Conservation (phyloP, 92 coral and sea anemone genomes). For the Actinostola sp. region DNA sequence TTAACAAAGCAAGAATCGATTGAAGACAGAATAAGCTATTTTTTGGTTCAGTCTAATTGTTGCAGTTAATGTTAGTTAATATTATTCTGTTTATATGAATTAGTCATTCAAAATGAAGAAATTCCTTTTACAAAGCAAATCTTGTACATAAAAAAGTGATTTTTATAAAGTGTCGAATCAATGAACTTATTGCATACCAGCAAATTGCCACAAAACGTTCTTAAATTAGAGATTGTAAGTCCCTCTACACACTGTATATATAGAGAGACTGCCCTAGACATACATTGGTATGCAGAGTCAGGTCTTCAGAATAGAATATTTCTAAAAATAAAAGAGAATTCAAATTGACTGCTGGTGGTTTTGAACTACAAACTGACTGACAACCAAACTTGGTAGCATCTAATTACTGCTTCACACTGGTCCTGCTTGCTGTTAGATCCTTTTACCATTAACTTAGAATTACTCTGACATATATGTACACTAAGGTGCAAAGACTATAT, state of each 20-base stretch:
- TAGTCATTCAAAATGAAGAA: neutral
- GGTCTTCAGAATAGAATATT: too few relatives aligned
- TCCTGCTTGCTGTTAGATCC: too few relatives aligned
- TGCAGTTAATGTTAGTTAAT: neutral
- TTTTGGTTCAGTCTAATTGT: neutral
- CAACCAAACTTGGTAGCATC: too few relatives aligned
- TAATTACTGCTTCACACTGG: too few relatives aligned
- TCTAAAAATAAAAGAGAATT: too few relatives aligned
- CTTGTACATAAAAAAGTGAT: conserved; percentile 17
- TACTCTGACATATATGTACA: neutral
- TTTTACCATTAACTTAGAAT: too few relatives aligned
- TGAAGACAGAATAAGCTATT: neutral
- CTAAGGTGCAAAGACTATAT: too few relatives aligned
- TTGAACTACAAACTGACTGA: too few relatives aligned
- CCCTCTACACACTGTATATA: neutral
- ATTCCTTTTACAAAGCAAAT: neutral
- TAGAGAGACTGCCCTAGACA: neutral
- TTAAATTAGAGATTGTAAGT: conserved; percentile 5
- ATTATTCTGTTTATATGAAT: neutral
- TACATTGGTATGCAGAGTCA: too few relatives aligned
- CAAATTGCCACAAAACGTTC: neutral
- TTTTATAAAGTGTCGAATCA: conserved; percentile 2
- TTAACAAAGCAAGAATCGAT: neutral
- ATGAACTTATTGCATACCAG: neutral
- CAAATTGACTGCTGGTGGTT: too few relatives aligned